These are phyloP conservation scores for Pseudococcus viburni DNA, from an alignment of 2,888 invertebrate genomes.

Conservation along the genomic window DNA sequence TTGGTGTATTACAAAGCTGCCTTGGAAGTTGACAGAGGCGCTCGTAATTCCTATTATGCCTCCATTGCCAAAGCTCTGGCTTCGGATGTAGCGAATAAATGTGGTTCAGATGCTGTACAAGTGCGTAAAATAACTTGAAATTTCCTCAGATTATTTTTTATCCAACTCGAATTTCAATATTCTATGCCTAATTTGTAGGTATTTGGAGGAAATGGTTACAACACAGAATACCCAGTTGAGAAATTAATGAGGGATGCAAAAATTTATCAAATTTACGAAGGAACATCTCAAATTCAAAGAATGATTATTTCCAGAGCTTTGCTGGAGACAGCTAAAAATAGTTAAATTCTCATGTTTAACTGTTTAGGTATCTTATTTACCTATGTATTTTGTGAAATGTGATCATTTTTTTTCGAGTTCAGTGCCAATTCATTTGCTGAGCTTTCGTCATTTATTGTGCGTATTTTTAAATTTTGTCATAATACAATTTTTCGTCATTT, in stretches of 20 bases:
- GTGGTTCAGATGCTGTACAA: conserved; percentile 93
- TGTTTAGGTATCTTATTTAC: no score
- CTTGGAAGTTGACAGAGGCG: conserved; percentile 90
- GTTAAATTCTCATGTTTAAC: not conserved
- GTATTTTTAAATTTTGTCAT: no score
- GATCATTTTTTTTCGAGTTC: no score
- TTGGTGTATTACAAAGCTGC: conserved; percentile 89
- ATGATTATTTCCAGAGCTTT: conserved; percentile 89
- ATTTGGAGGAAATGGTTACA: conserved; percentile 96
- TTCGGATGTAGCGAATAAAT: conserved; percentile 93
- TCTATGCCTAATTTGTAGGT: conserved; percentile 74
- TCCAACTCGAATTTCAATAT: conserved; percentile 24
- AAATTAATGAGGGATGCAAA: conserved; percentile 99
- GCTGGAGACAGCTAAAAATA: conserved; percentile 74
- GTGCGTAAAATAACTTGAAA: conserved; percentile 69
- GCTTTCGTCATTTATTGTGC: no score
- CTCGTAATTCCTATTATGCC: conserved; percentile 81
- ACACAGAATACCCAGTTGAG: conserved; percentile 97
- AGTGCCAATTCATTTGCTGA: no score
- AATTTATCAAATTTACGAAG: conserved; percentile 98
- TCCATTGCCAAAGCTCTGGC: conserved; percentile 95
- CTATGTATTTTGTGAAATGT: no score
- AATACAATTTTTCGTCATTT: no score
- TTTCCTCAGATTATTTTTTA: not conserved
- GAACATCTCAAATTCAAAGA: conserved; percentile 97